phyloP scores from a whole-genome alignment of 1,140 invertebrate genomes.

The Aphidius ervi region DNA sequence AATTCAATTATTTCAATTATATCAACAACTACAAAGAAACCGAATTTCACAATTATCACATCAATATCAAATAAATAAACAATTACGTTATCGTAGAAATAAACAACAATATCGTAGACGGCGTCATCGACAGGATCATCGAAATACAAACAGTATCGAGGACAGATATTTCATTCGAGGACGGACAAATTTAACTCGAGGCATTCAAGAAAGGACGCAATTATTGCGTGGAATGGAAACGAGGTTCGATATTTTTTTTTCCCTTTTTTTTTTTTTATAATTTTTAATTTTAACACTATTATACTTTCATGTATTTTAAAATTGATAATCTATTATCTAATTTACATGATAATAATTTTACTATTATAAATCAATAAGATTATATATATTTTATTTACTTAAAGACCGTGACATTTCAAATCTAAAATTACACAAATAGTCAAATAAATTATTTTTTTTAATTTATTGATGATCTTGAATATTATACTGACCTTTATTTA shows the following conservation, averaged over 20 bases:
- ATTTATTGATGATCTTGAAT: no score
- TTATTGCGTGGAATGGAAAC: conserved; percentile 43
- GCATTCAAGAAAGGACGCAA: conserved; percentile 10
- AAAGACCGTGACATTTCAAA: no score
- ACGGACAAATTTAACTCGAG: no score
- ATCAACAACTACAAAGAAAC: conserved; percentile 14
- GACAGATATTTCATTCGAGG: background rate
- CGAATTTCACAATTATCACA: background rate
- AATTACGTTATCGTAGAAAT: background rate
- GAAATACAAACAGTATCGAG: background rate
- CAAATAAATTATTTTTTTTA: no score
- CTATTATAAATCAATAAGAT: no score
- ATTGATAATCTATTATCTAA: background rate
- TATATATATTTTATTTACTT: no score
- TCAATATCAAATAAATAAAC: conserved; percentile 4
- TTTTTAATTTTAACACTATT: background rate
- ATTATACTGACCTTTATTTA: no score
- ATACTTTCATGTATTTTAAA: background rate
- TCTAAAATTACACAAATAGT: no score
- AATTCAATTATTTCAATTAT: conserved; percentile 19
- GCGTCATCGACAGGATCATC: background rate
- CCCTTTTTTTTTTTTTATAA: background rate
- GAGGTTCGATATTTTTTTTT: conserved; percentile 37
- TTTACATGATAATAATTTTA: no score
- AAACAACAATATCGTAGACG: conserved; percentile 1